Base-by-base conservation (phyloP, 2,888 invertebrate species). In the Chymomyza amoena region DNA sequence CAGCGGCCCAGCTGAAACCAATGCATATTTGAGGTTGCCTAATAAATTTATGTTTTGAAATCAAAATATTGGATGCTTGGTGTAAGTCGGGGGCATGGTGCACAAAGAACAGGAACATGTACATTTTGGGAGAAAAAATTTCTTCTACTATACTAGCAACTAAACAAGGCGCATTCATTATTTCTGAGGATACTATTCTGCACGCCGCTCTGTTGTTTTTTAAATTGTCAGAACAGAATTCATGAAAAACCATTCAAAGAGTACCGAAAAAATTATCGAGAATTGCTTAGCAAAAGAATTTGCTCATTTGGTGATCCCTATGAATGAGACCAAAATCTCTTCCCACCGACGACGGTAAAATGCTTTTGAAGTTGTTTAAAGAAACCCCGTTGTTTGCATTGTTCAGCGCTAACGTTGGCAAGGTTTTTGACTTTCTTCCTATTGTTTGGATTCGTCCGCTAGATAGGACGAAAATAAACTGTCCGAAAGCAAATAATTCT, bases 241-340 rank as follows among this genome's bases (percentile, higher is more conserved):
- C 39, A 45, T 45, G 39, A 45, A 45, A 13, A 0, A 45, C 39
- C 1, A 4, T 9, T 59, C 28, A 72, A 85, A 75, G 87, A 81
- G 72, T 82, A 87, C 84, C 88, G 84, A 87, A 87, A 69, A 84
- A 87, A 88, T 84, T 88, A 88, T 88, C 85, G 82, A 82, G 87
- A 88, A 84, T 66, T 60, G 32, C n/a, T 52, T 45, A 18, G 45
- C 68, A 64, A 66, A 78, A 75, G 75, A 78, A 75, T 85, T 83
- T 83, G 84, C 87, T 84, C 72, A 85, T 75, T 81, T 75, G 28
- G 70, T 66, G 66, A 51, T 50, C 61, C 61, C 15, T 61, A 66
- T 75, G 76, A 74, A 80, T 85, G 76, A 73, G 60, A 56, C 69
- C 56, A 59, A 64, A 57, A 39, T 72, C 32, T 72, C 7, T 60